Percentiles rank a stretch among this genome's conserved stretches.
Evolutionary conservation across 1,140 invertebrate genomes (phyloP).

Genomic region (Leptinotarsa lineolata): DNA sequence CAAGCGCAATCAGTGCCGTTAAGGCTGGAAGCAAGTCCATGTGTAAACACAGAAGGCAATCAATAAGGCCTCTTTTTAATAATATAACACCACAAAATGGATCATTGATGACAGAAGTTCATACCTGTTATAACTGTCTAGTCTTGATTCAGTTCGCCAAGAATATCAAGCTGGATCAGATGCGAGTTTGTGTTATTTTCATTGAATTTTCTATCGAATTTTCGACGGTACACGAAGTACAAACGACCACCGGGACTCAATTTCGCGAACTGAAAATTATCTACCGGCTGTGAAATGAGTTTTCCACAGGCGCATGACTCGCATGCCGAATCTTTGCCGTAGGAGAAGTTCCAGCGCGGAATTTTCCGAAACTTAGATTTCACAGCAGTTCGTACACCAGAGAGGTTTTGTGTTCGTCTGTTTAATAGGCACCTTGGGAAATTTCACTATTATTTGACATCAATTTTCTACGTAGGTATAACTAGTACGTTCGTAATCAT

Average conservation of each 20-base stretch:
- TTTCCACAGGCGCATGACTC: not conserved
- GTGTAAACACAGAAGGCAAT: conserved; percentile 3
- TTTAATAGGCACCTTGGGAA: not conserved
- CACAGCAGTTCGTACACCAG: not conserved
- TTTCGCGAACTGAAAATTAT: conserved; percentile 17
- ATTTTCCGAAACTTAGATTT: not conserved
- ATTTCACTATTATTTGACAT: not conserved
- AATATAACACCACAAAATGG: not conserved
- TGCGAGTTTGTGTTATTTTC: not conserved
- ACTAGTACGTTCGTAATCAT: too few relatives aligned
- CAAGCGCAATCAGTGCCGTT: conserved; percentile 1
- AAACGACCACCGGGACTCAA: conserved; percentile 4
- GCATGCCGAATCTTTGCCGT: not conserved
- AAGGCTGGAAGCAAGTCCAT: conserved; percentile 1
- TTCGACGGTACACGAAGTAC: not conserved
- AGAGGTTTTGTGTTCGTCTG: not conserved
- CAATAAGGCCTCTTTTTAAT: not conserved
- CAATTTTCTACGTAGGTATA: too few relatives aligned
- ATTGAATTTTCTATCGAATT: conserved; percentile 13
- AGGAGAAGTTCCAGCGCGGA: not conserved
- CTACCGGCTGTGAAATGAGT: not conserved
- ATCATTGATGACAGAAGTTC: conserved; percentile 10
- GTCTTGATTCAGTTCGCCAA: not conserved
- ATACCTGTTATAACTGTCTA: not conserved
- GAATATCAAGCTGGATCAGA: not conserved